Base-by-base conservation (phyloP, 2,888 invertebrate species). In the Oligia fasciuncula region DNA sequence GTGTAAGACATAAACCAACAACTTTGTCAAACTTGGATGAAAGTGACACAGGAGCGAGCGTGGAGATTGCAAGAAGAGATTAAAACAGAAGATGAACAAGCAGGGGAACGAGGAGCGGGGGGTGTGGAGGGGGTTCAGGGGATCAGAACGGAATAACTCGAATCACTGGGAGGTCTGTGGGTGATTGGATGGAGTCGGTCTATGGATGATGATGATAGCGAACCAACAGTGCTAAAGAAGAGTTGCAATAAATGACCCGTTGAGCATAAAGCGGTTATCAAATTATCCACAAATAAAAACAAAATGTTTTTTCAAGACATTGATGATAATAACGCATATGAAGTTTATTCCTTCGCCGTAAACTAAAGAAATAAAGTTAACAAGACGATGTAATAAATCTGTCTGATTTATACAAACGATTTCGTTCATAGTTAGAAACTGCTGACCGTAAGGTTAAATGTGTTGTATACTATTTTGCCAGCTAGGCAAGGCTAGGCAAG, bases 321-420 rank as follows among this genome's bases (percentile, higher is more conserved):
- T 57, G 65, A 57, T 43, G 35, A 35, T 70, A 79, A 75, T 70
- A 80, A 57, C 57, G 9, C 66, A 78, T 81, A 81, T 75, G 77
- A 80, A 57, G 66, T 78, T 84, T 81, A 76, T 77, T 66, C 9
- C 14, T 51, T 63, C 3, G 23, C 57, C 13, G 0, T 78, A 70
- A 84, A 85, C 69, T 78, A 23, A 57, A 63, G 77, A 35, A 67
- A 85, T 84, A 80, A 84, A 84, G 43, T 76, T 73, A 75, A 68
- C 73, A 40, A 19, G 65, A 71, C 40, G 54, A 72, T 54, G 60
- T 68, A 35, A 81, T 85, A 74, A 84, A 84, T 81, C 71, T 35
- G 43, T 68, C 54, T 63, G 85, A 81, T 77, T 68, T 85, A 85
- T 67, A 57, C n/a, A 65, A 68, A 81, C 67, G 40, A 65, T 68